Percentiles rank a stretch among this genome's conserved stretches.
phyloP scores from a whole-genome alignment of 2,113 vertebrate genomes.

The Tupaia chinensis region DNA sequence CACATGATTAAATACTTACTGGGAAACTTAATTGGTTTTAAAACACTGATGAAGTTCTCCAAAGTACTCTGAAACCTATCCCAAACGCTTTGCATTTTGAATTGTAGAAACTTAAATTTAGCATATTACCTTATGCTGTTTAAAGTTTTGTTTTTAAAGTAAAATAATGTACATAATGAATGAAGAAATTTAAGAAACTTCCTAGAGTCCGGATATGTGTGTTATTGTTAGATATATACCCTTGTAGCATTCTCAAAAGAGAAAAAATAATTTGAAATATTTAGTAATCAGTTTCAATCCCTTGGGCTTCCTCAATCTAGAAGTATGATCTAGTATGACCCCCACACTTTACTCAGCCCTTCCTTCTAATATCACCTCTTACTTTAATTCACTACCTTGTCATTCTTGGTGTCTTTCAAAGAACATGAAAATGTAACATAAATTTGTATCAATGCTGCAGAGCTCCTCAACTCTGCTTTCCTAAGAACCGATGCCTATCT shows the following conservation, averaged over 20 bases:
- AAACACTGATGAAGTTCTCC: background rate
- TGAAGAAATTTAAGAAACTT: background rate
- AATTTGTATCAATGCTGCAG: background rate
- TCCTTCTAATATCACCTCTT: background rate
- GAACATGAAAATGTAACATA: background rate
- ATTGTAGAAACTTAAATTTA: background rate
- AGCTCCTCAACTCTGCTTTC: background rate
- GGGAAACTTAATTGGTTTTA: background rate
- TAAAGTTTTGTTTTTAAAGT: background rate
- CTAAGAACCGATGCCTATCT: background rate
- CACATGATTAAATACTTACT: background rate
- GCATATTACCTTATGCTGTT: background rate
- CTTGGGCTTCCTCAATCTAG: background rate
- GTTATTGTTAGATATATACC: background rate
- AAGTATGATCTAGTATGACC: background rate
- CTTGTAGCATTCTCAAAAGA: background rate
- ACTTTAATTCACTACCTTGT: background rate
- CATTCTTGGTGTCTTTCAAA: background rate
- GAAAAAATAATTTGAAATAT: constrained; percentile 8
- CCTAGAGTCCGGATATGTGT: background rate
- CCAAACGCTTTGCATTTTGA: background rate
- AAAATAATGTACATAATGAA: background rate
- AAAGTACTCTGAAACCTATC: constrained; percentile 9
- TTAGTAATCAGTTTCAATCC: background rate
- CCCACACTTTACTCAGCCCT: background rate